Percentiles rank a stretch among this genome's conserved stretches.
Evolutionary conservation across 2,797 vertebrate species (phyloP).

Genomic region (Semaprochilodus insignis): DNA sequence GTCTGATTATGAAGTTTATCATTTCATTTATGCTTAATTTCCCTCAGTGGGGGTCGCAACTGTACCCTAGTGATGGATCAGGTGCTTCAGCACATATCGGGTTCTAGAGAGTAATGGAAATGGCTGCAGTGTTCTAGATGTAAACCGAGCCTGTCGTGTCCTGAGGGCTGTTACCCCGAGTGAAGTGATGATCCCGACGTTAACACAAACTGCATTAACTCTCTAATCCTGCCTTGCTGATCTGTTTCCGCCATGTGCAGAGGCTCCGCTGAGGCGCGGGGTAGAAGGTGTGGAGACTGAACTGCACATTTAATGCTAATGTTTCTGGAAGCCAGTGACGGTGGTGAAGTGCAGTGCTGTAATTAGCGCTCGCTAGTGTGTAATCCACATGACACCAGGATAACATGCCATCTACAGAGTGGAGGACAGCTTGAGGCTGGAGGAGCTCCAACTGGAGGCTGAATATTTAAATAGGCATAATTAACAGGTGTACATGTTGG

Average conservation of each 20-base stretch:
- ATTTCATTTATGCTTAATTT: no score
- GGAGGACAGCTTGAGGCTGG: conserved; percentile 19
- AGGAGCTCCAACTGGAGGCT: background rate
- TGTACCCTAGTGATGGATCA: no score
- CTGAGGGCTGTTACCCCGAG: no score
- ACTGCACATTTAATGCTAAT: conserved; percentile 36
- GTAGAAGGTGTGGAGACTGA: conserved; percentile 9
- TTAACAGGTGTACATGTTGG: background rate
- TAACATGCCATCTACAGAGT: background rate
- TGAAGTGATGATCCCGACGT: background rate
- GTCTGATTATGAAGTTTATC: no score
- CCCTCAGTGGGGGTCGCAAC: no score
- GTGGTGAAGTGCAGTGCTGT: conserved; percentile 18
- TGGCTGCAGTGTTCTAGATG: no score
- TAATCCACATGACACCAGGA: conserved; percentile 34
- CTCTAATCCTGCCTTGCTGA: background rate
- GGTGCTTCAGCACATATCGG: no score
- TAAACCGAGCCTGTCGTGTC: no score
- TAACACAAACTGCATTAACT: background rate
- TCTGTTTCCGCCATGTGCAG: no score
- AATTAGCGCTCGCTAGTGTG: conserved; percentile 42
- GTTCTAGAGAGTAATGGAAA: no score
- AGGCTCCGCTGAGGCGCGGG: background rate
- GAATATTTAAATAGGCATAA: background rate
- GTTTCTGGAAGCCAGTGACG: conserved; percentile 31